A percentile compares a stretch with the other conserved stretches of the same genome.
Conservation (phyloP, 2,888 invertebrate species). For the Ectropis crepuscularia region DNA sequence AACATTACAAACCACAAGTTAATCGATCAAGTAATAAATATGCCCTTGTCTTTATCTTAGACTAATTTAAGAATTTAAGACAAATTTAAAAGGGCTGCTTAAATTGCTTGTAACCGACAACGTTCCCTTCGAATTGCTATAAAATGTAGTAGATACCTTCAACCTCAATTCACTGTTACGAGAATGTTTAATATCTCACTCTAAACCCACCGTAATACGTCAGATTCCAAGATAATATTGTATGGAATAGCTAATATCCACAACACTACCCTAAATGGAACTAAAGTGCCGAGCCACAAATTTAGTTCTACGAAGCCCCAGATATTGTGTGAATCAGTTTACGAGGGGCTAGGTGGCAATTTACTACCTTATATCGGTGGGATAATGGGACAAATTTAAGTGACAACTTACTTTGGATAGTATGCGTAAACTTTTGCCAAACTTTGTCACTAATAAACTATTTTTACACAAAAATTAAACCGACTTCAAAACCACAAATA, state of each 20-base stretch:
- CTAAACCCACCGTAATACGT: constrained; percentile 12
- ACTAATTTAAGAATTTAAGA: too few species aligned
- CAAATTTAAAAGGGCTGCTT: too few species aligned
- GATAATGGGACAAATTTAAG: constrained; percentile 6
- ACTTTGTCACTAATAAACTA: too few species aligned
- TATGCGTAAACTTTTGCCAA: too few species aligned
- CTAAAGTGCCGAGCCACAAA: constrained; percentile 30
- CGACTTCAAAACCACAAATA: too few species aligned
- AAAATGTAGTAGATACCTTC: not conserved
- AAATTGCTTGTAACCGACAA: too few species aligned
- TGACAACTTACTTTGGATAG: not conserved
- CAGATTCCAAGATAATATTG: constrained; percentile 26
- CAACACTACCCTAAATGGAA: constrained; percentile 30
- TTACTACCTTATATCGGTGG: constrained; percentile 8
- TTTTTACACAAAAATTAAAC: too few species aligned
- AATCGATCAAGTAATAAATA: too few species aligned
- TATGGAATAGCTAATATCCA: constrained; percentile 27
- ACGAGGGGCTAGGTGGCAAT: constrained; percentile 7
- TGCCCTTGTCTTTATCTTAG: too few species aligned
- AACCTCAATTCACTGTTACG: not conserved
- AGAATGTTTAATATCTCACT: constrained; percentile 11
- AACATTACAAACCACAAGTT: too few species aligned
- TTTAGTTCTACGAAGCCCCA: constrained; percentile 20
- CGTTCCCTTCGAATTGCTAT: too few species aligned
- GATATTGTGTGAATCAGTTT: constrained; percentile 21